Base-by-base conservation (phyloP, 2,113 vertebrate genomes). In the Lucifuga dentata region DNA sequence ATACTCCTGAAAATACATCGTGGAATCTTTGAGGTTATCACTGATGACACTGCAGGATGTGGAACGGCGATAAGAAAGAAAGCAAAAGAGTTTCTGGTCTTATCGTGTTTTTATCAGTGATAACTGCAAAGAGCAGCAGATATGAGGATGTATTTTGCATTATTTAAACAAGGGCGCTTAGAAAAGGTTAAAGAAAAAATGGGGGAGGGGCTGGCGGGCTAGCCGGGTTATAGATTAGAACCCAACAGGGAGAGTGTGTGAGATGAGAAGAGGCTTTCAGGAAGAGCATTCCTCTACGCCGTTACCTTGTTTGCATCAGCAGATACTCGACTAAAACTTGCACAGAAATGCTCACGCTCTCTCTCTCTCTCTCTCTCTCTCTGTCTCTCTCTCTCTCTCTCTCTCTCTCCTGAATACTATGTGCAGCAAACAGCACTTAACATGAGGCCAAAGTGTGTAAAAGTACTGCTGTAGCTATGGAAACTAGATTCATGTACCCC, bases 241-340 rank as follows among this genome's bases (percentile, higher is more conserved):
- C 55, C 78, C 36, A 51, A 63, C 45, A 68, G 74, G 50, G 72
- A 49, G 39, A 60, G 68, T 78, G 80, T 70, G 72, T 62, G 77
- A 73, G 41, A 90, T 87, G 80, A 87, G 76, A 59, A 76, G 53
- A 82, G 69, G 65, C 76, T 68, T 58, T 81, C 26, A 80, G 66
- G 70, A 83, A 82, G 35, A 65, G 64, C 76, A 83, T 84, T 77
- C 76, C 72, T 90, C 60, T 58, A 84, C 82, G 78, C 63, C 68
- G 86, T 89, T 90, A 91, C 90, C 84, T 89, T 90, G 92, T 91
- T 88, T 93, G 89, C 89, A 89, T 56, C 70, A 74, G 64, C 63
- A 50, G 36, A 57, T 76, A 33, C 44, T 43, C 32, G 43, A 45
- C 19, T 23, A 21, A 13, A 62, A 62, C 29, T 11, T 11, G 35